Evolutionary conservation across 1,140 invertebrate genomes (phyloP), one percentile per base, ranked within the genome.

Genomic region (Zophobas atratus): DNA sequence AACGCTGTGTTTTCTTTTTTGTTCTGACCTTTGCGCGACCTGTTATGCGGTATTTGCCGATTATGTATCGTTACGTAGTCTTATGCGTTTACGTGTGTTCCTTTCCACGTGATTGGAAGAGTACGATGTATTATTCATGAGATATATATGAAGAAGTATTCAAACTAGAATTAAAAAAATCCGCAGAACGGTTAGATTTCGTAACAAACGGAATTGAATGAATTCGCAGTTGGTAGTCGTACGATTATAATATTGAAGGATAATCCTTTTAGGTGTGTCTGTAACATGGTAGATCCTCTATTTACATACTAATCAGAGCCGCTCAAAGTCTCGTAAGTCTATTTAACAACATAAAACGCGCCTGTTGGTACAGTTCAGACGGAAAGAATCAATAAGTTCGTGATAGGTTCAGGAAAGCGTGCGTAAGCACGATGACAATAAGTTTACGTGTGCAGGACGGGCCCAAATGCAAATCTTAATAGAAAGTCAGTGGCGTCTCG

Each of bases 401-500:
- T 67, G 60, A 67, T 67, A 43, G 41, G 41, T 67, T 67, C 20
- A 67, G 39, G 39, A 20, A 67, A 67, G 60, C 60, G 39, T 67
- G 60, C 60, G 60, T 67, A 67, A 67, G 60, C 60, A 67, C 39
- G 60, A 67, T 43, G 60, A 67, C 60, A 67, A 67, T 67, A 67
- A 67, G 1, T 67, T 43, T 43, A 35, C 34, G n/a, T 20, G 49
- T 63, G 35, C 33, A 38, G 33, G 51, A 75, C 41, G 73, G 67
- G 33, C 48, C 60, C 60, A 46, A 70, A 76, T 70, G 75, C 67
- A 70, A 76, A 70, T 76, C 63, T 63, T 77, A 57, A 70, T 51
- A 41, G 70, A 57, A 55, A 43, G 53, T 49, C 49, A 70, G 76
- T 34, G 48, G 76, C 6, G 56, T 67, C 53, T 71, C 76, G 41